A percentile compares a stretch with the other conserved stretches of the same genome.
Conservation (phyloP, 2,113 vertebrate species). For the Lophius piscatorius region DNA sequence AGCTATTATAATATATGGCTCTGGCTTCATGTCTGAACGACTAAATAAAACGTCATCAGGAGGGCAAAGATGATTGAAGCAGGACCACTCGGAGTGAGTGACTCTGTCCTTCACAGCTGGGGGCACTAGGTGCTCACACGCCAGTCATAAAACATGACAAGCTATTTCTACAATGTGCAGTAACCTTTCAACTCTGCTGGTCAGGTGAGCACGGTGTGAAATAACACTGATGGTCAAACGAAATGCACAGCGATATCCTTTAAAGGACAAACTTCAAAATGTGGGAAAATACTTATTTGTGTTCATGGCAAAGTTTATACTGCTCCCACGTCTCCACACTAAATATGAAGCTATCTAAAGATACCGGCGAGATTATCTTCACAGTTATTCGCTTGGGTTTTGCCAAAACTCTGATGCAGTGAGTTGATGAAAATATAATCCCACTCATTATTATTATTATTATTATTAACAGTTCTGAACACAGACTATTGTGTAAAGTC, state of each 20-base stretch:
- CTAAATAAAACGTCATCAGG: constrained; percentile 44
- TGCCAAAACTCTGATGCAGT: too few species aligned
- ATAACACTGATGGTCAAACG: constrained; percentile 39
- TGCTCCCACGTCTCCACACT: too few species aligned
- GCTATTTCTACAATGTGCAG: constrained; percentile 28
- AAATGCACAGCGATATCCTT: constrained; percentile 44
- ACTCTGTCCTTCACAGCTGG: constrained; percentile 24
- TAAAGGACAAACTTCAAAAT: constrained; percentile 25
- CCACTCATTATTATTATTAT: too few species aligned
- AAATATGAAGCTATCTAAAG: too few species aligned
- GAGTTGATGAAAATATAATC: too few species aligned
- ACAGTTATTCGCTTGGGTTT: too few species aligned
- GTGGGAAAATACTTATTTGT: background rate
- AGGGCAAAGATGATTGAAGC: constrained; percentile 43
- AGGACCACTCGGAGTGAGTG: constrained; percentile 60
- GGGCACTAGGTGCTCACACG: constrained; percentile 25
- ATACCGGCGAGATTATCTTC: too few species aligned
- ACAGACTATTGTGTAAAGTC: too few species aligned
- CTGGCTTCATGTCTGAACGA: constrained; percentile 43
- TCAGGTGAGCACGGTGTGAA: constrained; percentile 31
- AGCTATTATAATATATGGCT: constrained; percentile 46
- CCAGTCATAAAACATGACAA: constrained; percentile 18
- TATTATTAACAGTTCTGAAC: too few species aligned
- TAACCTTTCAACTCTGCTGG: constrained; percentile 19
- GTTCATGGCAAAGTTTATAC: background rate